Evolutionary conservation across 2,888 invertebrate genomes (phyloP).

Genomic region (Torymus auratus): DNA sequence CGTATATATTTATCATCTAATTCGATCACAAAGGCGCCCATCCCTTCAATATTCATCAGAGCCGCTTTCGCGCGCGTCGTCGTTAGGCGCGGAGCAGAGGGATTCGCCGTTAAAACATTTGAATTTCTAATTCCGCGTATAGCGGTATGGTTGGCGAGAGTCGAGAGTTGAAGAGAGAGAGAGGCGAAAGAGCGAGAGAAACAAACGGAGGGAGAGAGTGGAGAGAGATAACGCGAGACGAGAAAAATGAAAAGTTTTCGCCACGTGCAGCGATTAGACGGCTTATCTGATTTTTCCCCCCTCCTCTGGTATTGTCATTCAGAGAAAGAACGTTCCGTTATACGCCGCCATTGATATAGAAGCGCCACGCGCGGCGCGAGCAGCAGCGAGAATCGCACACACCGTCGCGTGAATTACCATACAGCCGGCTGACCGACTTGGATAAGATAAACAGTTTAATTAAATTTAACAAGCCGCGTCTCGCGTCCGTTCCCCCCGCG

Average conservation of each 20-base stretch:
- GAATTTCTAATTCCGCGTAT: constrained; percentile 27
- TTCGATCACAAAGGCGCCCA: not conserved
- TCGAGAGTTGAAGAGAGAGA: too few species aligned
- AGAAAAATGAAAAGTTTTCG: too few species aligned
- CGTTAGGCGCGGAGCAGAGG: not conserved
- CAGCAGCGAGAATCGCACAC: not conserved
- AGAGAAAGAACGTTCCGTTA: constrained; percentile 6
- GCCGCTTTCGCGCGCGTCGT: not conserved
- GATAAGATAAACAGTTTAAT: constrained; percentile 51
- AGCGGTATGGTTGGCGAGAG: not conserved
- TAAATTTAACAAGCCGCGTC: constrained; percentile 41
- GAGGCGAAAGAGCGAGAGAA: too few species aligned
- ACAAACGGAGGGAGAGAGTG: too few species aligned
- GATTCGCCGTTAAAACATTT: constrained; percentile 28
- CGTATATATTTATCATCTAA: too few species aligned
- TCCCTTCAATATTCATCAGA: constrained; percentile 39
- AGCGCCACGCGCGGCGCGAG: not conserved
- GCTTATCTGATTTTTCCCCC: too few species aligned
- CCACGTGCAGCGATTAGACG: too few species aligned
- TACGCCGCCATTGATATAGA: constrained; percentile 26
- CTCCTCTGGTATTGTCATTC: too few species aligned
- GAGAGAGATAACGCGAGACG: too few species aligned
- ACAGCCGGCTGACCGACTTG: constrained; percentile 18
- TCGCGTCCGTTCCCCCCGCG: too few species aligned
- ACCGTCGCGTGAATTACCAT: constrained; percentile 26